Base-by-base conservation (phyloP, 2,888 invertebrate genomes). In the Spilosoma lubricipeda region DNA sequence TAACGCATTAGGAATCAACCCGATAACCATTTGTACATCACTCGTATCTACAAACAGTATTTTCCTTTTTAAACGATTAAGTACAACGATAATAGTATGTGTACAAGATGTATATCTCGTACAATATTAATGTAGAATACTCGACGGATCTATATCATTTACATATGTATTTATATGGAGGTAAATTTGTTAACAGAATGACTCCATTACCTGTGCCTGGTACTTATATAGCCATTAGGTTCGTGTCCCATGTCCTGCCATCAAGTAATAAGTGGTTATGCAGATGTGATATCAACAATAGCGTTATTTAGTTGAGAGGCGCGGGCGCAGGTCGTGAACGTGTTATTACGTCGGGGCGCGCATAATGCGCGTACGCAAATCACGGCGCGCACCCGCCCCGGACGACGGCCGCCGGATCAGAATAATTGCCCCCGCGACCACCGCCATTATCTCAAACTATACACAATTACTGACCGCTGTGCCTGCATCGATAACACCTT, bases 401-500 rank as follows among this genome's bases (percentile, higher is more conserved):
- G 80, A 79, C 80, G 72, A 72, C 85, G 82, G 80, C 83, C 88
- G 85, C 79, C 87, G 88, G 91, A 91, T 91, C 88, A 89, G 89
- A 92, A 94, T 94, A 94, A 94, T 94, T 93, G 92, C 91, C 89
- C 89, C 90, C 88, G 88, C 87, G 87, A 90, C 89, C 89, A 85
- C 90, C 80, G 90, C 89, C 86, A 94, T 94, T 93, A 92, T 90
- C 90, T 87, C 90, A 86, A 90, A 93, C 93, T 92, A 92, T 91
- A 93, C 90, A 91, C 92, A 93, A 94, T 94, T 93, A 93, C 93
- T 87, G 91, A 83, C 89, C 89, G 85, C 75, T 70, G 80, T 86
- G 83, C 77, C 79, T 76, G 88, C 87, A 78, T 76, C 72, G 72
- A 33, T 67, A 42, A 39, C 36, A 15, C 67, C 20, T 27, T 48